Evolutionary conservation across 1,140 invertebrate genomes (phyloP).

Genomic region (Drosophila bocqueti): DNA sequence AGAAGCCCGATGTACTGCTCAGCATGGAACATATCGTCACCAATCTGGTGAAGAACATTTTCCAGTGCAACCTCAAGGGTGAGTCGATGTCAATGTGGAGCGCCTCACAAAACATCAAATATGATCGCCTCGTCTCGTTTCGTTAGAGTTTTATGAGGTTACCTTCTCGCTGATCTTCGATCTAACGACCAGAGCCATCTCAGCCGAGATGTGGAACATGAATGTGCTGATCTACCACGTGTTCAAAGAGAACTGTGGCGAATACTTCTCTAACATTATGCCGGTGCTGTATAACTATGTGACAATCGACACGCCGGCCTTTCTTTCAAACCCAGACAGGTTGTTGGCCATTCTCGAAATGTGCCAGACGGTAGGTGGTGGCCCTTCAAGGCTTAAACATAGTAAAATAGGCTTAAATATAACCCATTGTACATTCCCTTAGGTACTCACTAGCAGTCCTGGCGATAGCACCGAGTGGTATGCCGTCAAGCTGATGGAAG

Average conservation of each 20-base stretch:
- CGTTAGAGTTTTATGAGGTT: conserved; percentile 97
- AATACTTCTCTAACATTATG: conserved; percentile 99
- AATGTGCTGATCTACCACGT: conserved; percentile 95
- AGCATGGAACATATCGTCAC: conserved; percentile 97
- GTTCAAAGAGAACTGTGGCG: conserved; percentile 96
- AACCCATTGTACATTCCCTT: not conserved
- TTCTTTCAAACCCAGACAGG: conserved; percentile 95
- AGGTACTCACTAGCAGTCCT: conserved; percentile 90
- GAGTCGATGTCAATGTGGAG: conserved; percentile 70
- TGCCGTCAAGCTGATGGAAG: conserved; percentile 98
- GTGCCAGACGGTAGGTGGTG: conserved; percentile 92
- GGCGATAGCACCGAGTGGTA: conserved; percentile 98
- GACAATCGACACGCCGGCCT: conserved; percentile 96
- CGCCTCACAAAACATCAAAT: not conserved
- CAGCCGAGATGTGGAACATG: conserved; percentile 98
- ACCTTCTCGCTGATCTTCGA: conserved; percentile 96
- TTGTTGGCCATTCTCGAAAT: conserved; percentile 97
- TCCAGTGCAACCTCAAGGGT: conserved; percentile 94
- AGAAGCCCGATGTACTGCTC: conserved; percentile 93
- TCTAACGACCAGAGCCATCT: conserved; percentile 94
- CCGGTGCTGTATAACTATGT: conserved; percentile 98
- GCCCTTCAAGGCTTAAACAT: not conserved
- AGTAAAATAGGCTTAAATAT: no score
- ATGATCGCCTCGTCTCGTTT: not conserved
- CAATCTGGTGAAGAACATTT: conserved; percentile 94